Evolutionary conservation across 2,797 vertebrate species (phyloP), one percentile per base, ranked within the genome.

Genomic region (Phaenicophaeus curvirostris): DNA sequence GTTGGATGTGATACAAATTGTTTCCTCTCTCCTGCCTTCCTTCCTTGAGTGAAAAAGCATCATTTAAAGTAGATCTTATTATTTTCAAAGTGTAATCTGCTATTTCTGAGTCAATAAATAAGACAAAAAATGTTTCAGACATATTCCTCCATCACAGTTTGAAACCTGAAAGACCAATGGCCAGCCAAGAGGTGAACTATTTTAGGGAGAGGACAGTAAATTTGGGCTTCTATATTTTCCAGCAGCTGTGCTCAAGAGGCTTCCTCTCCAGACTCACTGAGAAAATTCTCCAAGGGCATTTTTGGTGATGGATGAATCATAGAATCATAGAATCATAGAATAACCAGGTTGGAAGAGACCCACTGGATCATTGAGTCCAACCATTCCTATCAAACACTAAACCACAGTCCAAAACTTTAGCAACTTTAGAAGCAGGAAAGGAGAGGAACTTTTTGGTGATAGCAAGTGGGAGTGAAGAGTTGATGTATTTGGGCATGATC

Each of bases 381-480:
- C n/a, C n/a, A n/a, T n/a, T n/a, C n/a, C n/a, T n/a, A n/a, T n/a
- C n/a, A n/a, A n/a, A n/a, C n/a, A n/a, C n/a, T n/a, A n/a, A 68
- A 12, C 18, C 19, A n/a, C 41, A 3, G 2, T 15, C 27, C 42
- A 39, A 87, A 78, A 35, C 5, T 18, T 66, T 31, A 62, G 28
- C 4, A 20, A 8, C 0, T 39, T n/a, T n/a, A n/a, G 1, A 9
- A 4, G 8, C 2, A 20, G 25, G 6, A 69, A 53, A 50, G 51
- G 41, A 58, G 18, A 8, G 1, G 0, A 6, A 8, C 4, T 1
- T 24, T 13, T 7, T 19, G 15, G 3, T 39, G 59, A 3, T 8
- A 53, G 50, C 20, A 24, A 33, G 8, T 8, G 8, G 8, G 6
- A 0, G 28, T 23, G 17, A n/a, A 21, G 35, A 55, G 25, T 9